Conservation (phyloP, 2,113 vertebrate genomes). For the Bagarius yarrelli region DNA sequence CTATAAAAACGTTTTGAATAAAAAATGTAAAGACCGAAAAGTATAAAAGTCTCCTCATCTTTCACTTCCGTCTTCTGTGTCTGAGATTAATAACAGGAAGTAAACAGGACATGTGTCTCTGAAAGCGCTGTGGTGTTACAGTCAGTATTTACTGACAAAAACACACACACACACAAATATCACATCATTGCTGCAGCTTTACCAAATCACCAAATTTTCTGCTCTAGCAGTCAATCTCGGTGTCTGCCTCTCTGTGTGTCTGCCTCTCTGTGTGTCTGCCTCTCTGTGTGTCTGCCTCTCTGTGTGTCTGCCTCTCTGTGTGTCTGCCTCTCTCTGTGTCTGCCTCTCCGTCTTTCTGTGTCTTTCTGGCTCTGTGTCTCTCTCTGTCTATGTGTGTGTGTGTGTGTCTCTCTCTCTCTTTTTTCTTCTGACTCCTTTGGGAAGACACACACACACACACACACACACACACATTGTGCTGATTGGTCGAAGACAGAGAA, state of each 20-base stretch:
- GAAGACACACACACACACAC: too few species aligned
- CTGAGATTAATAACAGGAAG: conserved; percentile 10
- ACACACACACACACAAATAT: too few species aligned
- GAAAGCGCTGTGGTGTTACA: background rate
- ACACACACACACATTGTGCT: too few species aligned
- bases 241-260: background rate
- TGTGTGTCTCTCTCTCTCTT: too few species aligned
- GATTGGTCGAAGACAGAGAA: conserved; percentile 33
- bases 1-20: conserved; percentile 61
- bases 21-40: conserved; percentile 72
- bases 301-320: too few species aligned
- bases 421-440: too few species aligned
- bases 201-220: background rate
- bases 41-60: conserved; percentile 18
- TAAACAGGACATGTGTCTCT: background rate
- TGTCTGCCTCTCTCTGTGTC: too few species aligned
- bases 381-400: too few species aligned
- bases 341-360: too few species aligned
- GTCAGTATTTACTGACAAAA: background rate
- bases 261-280: too few species aligned
- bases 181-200: background rate
- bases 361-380: too few species aligned
- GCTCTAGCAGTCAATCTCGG: background rate
- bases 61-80: background rate
- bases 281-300: too few species aligned